Evolutionary conservation across 2,888 invertebrate genomes (phyloP).

Genomic region (Drosophila buzzatii): DNA sequence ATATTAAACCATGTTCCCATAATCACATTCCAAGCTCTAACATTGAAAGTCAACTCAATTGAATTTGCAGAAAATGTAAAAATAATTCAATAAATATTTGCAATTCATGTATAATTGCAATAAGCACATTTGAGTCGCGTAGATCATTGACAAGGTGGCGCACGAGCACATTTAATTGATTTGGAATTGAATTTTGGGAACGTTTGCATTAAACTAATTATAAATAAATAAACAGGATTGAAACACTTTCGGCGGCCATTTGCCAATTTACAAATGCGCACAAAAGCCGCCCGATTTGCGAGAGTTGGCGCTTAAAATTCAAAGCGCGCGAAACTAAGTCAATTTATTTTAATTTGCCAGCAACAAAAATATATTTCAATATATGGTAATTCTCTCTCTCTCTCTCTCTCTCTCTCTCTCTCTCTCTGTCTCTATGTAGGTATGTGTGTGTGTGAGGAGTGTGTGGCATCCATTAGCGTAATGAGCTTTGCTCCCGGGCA

Average conservation of each 20-base stretch:
- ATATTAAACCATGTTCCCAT: neutral
- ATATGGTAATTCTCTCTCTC: constrained; percentile 4
- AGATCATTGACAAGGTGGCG: neutral
- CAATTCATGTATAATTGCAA: neutral
- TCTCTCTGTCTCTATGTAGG: neutral
- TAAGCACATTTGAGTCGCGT: neutral
- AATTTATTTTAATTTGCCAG: constrained; percentile 73
- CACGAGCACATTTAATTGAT: constrained; percentile 44
- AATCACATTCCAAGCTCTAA: neutral
- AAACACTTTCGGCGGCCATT: constrained; percentile 57
- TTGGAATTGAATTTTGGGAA: constrained; percentile 60
- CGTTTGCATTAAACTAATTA: constrained; percentile 68
- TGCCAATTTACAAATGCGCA: constrained; percentile 69
- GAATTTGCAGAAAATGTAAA: neutral
- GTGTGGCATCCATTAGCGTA: constrained; percentile 67
- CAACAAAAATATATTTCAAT: constrained; percentile 26
- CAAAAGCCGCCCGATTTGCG: constrained; percentile 65
- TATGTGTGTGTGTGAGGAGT: neutral
- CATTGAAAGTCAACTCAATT: neutral
- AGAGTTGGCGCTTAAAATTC: constrained; percentile 63
- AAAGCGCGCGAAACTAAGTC: constrained; percentile 60
- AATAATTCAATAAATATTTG: neutral
- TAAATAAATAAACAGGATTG: constrained; percentile 77
- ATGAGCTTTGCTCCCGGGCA: constrained; percentile 69
- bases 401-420: neutral